Base-by-base conservation (phyloP, 1,140 invertebrate species). In the Glomeris maerens region DNA sequence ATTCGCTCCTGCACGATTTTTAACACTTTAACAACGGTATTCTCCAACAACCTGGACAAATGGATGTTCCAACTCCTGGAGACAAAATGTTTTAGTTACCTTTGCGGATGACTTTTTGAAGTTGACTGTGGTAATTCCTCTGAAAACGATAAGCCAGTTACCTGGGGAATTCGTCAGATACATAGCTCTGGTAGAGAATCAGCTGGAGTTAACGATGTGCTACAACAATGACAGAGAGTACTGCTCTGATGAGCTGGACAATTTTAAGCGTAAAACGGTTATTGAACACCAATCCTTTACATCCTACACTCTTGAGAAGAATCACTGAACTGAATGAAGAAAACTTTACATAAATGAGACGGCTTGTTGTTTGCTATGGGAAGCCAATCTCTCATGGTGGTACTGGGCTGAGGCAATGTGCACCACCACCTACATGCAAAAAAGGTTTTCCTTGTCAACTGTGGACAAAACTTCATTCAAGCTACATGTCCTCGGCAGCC, bases 401-500 rank as follows among this genome's bases (percentile, higher is more conserved):
- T 60, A 49, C 51, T 59, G 58, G 58, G 55, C n/a, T n/a, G n/a
- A n/a, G 17, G 17, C 17, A 36, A 55, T 57, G 48, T 41, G 45
- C 50, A 61, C 63, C 29, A 62, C 61, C 3, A 50, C 47, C 44
- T 62, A 63, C 47, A 63, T 72, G 61, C 66, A 68, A 52, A 74
- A 72, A 61, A 52, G 62, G 47, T 60, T 62, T 27, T 54, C 66
- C 47, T 66, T 58, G 42, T 63, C 55, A 57, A 52, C 55, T 57
- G 57, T 66, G 58, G 56, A 52, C 23, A 64, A 61, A 60, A 72
- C 70, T 50, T 62, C 65, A 21, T 55, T 59, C 53, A 62, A 70
- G 59, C 52, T 63, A 48, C 72, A 70, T 58, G 58, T 68, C 36
- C 73, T 74, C 64, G 67, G 69, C 44, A 70, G 65, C 49, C 49